These are phyloP conservation scores for Patella depressa DNA, from an alignment of 2,888 invertebrate genomes.

Conservation along the genomic window DNA sequence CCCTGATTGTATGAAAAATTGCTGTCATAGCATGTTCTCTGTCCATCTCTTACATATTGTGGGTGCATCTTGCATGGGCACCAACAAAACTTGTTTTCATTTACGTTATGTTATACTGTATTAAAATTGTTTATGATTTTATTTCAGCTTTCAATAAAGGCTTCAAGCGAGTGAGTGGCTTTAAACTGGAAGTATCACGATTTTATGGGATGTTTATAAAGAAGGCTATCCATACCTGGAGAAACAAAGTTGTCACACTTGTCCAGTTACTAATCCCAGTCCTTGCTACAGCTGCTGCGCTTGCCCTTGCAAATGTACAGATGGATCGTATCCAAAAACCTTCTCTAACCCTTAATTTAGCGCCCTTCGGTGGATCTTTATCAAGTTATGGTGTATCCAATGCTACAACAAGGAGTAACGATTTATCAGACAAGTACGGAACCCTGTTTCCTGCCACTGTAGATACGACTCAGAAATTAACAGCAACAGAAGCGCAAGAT, in stretches of 20 bases:
- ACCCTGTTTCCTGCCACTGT: slow-evolving; percentile 2
- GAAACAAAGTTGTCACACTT: slow-evolving; percentile 77
- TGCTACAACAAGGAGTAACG: not conserved
- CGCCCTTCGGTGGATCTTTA: slow-evolving; percentile 49
- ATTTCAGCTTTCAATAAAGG: slow-evolving; percentile 52
- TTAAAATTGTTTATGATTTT: too few species aligned
- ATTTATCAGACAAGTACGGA: not conserved
- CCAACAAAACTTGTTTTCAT: too few species aligned
- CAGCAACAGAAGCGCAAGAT: not conserved
- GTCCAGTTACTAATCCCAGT: slow-evolving; percentile 78
- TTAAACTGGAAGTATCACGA: slow-evolving; percentile 75
- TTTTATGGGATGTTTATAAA: slow-evolving; percentile 79
- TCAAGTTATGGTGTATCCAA: not conserved
- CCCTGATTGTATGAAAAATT: too few species aligned
- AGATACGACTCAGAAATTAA: not conserved
- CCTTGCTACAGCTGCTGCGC: slow-evolving; percentile 77
- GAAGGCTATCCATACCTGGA: slow-evolving; percentile 76
- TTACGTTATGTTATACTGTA: too few species aligned
- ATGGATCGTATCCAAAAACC: slow-evolving; percentile 73
- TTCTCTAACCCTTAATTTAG: slow-evolving; percentile 75
- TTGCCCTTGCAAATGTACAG: slow-evolving; percentile 75
- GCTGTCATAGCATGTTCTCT: too few species aligned
- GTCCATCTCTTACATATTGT: too few species aligned
- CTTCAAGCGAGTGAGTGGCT: slow-evolving; percentile 59
- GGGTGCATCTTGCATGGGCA: too few species aligned